Evolutionary conservation across 2,113 vertebrate genomes (phyloP), one percentile per base, ranked within the genome.

Genomic region (Hyla sarda): DNA sequence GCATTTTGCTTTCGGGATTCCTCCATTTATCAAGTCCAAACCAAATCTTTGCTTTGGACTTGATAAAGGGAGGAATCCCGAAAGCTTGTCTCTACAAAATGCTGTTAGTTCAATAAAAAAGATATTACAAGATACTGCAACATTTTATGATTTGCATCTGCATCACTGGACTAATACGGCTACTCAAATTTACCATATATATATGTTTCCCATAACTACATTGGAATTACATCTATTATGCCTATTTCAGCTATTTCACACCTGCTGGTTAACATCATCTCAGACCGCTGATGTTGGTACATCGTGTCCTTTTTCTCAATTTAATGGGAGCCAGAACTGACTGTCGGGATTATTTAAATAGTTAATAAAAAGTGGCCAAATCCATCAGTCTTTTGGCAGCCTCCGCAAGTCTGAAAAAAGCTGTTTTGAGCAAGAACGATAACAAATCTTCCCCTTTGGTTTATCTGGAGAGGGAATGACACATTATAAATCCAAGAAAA

Each of bases 401-500:
- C 88, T 88, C 90, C 77, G 87, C 91, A 93, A 92, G 91, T 92
- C 94, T 95, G 94, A 93, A 94, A 92, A n/a, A 94, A 95, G 94
- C 94, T 94, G 90, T 95, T 94, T 94, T 90, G 93, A 90, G 93
- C 92, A 93, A 91, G 91, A 89, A 89, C 67, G 62, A 89, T 93
- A 93, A 94, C 94, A 95, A 95, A 95, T 95, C 93, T 95, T 94
- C 89, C 83, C 19, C 88, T 94, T 91, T 87, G 93, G 92, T 92
- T 95, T 93, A 94, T 95, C 92, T 93, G 92, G 65, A 92, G 91
- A 92, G 92, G 90, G 93, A 95, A 92, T 91, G 92, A 94, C 92
- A 93, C 91, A 92, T 95, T 93, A 96, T 95, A 95, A 95, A 95
- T 95, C 95, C 91, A 92, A 88, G 91, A 92, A 92, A 92, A 91